Base-by-base conservation (phyloP, 1,140 invertebrate genomes). In the Hormaphis cornu region DNA sequence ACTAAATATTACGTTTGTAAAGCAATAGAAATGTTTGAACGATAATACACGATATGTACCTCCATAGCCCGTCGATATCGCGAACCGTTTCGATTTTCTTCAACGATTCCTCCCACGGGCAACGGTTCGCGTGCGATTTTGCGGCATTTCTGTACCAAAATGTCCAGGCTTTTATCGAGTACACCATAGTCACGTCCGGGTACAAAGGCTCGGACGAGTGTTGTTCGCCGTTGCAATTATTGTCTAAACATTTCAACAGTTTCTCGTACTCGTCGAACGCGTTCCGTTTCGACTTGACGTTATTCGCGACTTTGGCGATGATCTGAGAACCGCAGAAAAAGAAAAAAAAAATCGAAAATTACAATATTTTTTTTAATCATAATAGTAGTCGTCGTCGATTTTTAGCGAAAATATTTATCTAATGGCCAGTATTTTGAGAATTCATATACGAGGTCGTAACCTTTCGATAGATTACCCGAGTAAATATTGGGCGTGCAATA, bases 61-160 rank as follows among this genome's bases (percentile, higher is more conserved):
- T 66, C 61, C 61, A 66, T 35, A 66, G n/a, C 16, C 33, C 18
- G 22, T 16, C 50, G 9, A 66, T 8, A 24, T 66, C 61, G 1
- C 20, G 28, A 35, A 66, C 44, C 3, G 61, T 66, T 22, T 35
- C 61, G 3, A 66, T 66, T 48, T 48, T 66, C 0, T 12, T 48
- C 3, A 66, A 30, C 1, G 42, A 48, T 33, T 66, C 61, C 35
- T 66, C 44, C 61, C 61, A 66, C 0, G 61, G 61, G n/a, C 6
- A 8, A 4, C 2, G 42, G 42, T 8, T 50, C 7, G 2, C 20
- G 35, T 24, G 28, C 1, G 9, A 24, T 40, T 58, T 58, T 4
- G 20, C n/a, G 7, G 61, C 22, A 20, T 66, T 4, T 35, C 18
- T 46, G 7, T 50, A 66, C 61, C 61, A 66, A 35, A 66, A 66